Percentiles rank a stretch among this genome's conserved stretches.
Evolutionary conservation across 2,113 vertebrate genomes (phyloP).

Genomic region (Myotis davidii): DNA sequence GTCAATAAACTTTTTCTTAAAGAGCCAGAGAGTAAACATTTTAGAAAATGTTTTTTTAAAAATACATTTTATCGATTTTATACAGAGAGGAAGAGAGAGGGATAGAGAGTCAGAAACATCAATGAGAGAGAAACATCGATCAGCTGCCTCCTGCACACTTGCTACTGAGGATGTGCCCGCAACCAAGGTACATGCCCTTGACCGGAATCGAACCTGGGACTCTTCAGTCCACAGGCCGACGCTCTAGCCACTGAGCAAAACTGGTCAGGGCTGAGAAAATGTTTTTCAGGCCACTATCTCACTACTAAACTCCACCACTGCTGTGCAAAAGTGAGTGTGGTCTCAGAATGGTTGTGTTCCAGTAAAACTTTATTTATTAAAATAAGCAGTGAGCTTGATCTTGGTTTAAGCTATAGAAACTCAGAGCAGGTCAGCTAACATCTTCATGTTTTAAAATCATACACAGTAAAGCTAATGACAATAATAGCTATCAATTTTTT

Average conservation of each 20-base stretch:
- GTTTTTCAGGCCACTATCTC: background rate
- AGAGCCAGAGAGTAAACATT: background rate
- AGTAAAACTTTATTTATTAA: constrained; percentile 10
- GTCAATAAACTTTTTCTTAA: background rate
- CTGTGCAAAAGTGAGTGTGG: background rate
- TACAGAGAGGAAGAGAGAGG: too few species aligned
- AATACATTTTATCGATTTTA: too few species aligned
- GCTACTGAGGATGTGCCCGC: too few species aligned
- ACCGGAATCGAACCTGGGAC: too few species aligned
- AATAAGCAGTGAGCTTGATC: background rate
- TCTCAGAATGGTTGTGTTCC: background rate
- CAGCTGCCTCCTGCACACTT: too few species aligned
- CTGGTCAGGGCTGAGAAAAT: too few species aligned
- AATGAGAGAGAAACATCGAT: too few species aligned
- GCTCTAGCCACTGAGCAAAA: too few species aligned
- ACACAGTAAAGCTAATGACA: background rate
- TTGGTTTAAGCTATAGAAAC: background rate
- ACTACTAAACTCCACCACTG: background rate
- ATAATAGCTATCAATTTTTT: background rate
- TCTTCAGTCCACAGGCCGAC: too few species aligned
- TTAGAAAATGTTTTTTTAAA: background rate
- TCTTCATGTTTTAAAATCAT: background rate
- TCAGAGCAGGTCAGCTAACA: background rate
- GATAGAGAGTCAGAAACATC: too few species aligned
- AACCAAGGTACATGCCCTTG: too few species aligned